Evolutionary conservation across 2,888 invertebrate genomes (phyloP).

Genomic region (Acheta domesticus): DNA sequence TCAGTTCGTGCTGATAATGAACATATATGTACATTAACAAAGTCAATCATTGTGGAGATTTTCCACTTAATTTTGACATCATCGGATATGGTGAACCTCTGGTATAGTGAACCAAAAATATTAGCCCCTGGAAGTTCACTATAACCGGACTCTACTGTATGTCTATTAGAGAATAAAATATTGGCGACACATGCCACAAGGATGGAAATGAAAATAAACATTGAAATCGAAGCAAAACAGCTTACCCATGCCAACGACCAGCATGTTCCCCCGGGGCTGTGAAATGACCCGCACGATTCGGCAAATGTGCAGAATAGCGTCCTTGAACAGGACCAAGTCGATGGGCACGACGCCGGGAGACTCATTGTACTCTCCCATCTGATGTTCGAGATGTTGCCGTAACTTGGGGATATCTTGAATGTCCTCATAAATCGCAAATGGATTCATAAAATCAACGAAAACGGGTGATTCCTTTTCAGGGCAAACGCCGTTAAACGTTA

Average conservation of each 20-base stretch:
- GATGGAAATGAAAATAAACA: too few species aligned
- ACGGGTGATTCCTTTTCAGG: slow-evolving; percentile 65
- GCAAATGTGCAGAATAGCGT: slow-evolving; percentile 82
- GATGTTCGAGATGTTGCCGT: slow-evolving; percentile 54
- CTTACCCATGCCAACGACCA: slow-evolving; percentile 75
- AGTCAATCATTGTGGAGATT: too few species aligned
- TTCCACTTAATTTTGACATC: too few species aligned
- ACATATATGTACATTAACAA: too few species aligned
- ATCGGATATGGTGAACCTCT: too few species aligned
- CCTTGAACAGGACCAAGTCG: slow-evolving; percentile 80
- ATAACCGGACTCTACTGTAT: too few species aligned
- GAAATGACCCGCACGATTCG: slow-evolving; percentile 79
- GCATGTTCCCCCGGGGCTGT: slow-evolving; percentile 75
- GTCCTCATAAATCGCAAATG: slow-evolving; percentile 75
- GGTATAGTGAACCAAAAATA: too few species aligned
- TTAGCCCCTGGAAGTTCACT: too few species aligned
- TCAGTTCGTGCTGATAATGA: too few species aligned
- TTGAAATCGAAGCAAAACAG: background rate
- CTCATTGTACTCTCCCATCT: slow-evolving; percentile 75
- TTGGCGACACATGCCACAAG: too few species aligned
- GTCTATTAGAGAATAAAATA: too few species aligned
- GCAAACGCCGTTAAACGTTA: slow-evolving; percentile 75
- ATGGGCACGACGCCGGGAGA: slow-evolving; percentile 73
- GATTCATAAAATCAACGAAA: slow-evolving; percentile 78
- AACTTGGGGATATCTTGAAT: slow-evolving; percentile 60